These are phyloP conservation scores for Paramormyrops kingsleyae DNA, from an alignment of 2,113 vertebrate genomes.

Conservation along the genomic window DNA sequence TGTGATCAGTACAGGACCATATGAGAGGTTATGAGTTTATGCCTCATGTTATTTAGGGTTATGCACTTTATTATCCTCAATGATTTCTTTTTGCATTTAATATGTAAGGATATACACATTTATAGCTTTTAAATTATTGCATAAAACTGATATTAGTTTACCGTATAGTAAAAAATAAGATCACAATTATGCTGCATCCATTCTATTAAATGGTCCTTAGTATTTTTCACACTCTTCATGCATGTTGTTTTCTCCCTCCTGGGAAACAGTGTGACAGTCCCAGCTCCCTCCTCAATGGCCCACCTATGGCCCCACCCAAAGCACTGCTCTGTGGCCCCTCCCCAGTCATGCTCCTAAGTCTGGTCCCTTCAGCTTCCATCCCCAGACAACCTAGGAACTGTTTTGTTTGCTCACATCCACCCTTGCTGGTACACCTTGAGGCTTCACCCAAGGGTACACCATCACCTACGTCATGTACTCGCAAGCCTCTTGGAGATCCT, in stretches of 20 bases:
- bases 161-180: background rate
- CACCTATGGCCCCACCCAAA: conserved; percentile 10
- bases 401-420: background rate
- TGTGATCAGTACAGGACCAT: background rate
- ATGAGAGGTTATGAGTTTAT: background rate
- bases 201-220: background rate
- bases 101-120: background rate
- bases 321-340: background rate
- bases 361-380: background rate
- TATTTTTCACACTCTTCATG: background rate
- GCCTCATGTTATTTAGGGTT: background rate
- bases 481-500: background rate
- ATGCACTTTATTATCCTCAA: background rate
- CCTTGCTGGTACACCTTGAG: background rate
- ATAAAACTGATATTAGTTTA: background rate
- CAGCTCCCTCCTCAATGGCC: conserved; percentile 63
- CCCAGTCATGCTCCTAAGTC: background rate
- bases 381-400: background rate
- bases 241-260: conserved; percentile 57
- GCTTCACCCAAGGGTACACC: background rate
- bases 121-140: background rate
- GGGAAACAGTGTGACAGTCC: conserved; percentile 66
- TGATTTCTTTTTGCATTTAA: background rate
- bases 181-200: background rate
- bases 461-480: background rate